Evolutionary conservation across 2,797 vertebrate genomes (phyloP), one percentile per base, ranked within the genome.

Genomic region (Amazona finschi): DNA sequence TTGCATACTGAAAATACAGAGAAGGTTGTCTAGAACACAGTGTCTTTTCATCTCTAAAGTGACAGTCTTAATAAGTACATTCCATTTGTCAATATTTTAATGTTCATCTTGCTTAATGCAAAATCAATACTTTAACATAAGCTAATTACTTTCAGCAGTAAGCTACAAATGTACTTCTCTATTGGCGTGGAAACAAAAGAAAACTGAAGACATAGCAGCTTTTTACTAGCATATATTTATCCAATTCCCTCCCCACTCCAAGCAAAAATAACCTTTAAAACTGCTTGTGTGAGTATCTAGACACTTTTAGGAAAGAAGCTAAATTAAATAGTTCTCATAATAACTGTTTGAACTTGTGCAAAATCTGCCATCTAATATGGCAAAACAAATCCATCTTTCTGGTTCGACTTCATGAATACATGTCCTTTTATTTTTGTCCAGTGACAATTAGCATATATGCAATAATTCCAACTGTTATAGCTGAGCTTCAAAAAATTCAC

Each of bases 41-140:
- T 74, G 22, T 69, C 53, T 85, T 96, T 97, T 94, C 41, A 83
- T 95, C 71, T 92, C 19, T 71, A 94, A 97, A 95, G 39, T 89
- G 85, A 49, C 77, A 93, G 27, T 87, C 70, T 96, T 96, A 96
- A 95, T 97, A 96, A 91, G 20, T 89, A 49, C 39, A 88, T 91
- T 95, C 69, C 14, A 25, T 57, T 57, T 95, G 79, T 93, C 95
- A 96, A 91, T 97, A 96, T 75, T 87, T 95, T 67, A 95, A 62
- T 1, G 1, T 97, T 96, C 95, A 80, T 94, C 91, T 96, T 96
- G 44, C 55, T 87, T 97, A 97, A 96, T 95, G 57, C 92, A 95
- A 96, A 97, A 97, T 97, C 96, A 96, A 94, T 97, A 91, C 80
- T 94, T 97, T 93, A 97, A 87, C 62, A 65, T 94, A 79, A 96